Evolutionary conservation across 2,113 vertebrate species (phyloP).

Genomic region (Sminthopsis crassicaudata): DNA sequence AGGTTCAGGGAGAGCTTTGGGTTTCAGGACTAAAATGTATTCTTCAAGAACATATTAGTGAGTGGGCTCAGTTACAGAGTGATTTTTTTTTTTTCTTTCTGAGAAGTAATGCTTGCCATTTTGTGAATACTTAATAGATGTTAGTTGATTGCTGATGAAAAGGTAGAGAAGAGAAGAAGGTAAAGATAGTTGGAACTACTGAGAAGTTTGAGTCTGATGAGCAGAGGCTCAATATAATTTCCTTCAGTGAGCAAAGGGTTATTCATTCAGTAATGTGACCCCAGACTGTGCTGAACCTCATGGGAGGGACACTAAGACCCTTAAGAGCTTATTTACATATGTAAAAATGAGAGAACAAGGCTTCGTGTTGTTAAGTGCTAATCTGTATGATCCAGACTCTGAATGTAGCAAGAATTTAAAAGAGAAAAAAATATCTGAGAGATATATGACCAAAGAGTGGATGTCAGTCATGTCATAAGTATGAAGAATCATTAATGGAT

Average conservation of each 20-base stretch:
- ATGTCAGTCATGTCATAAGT: neutral
- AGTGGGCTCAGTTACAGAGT: constrained; percentile 2
- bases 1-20: neutral
- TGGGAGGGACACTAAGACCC: neutral
- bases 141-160: neutral
- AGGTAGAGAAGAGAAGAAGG: neutral
- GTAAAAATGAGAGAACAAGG: neutral
- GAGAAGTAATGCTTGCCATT: neutral
- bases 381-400: neutral
- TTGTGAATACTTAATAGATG: neutral
- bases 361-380: neutral
- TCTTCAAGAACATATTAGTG: neutral
- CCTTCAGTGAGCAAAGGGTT: neutral
- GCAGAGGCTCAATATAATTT: neutral
- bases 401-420: neutral
- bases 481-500: neutral
- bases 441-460: neutral
- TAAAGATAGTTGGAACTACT: neutral
- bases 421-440: neutral
- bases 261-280: neutral
- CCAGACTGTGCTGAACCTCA: neutral
- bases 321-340: neutral
- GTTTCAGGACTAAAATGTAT: constrained; percentile 17
- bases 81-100: constrained; percentile 11
- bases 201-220: neutral